Base-by-base conservation (phyloP, 2,113 vertebrate species). In the Rhinogobius similis region DNA sequence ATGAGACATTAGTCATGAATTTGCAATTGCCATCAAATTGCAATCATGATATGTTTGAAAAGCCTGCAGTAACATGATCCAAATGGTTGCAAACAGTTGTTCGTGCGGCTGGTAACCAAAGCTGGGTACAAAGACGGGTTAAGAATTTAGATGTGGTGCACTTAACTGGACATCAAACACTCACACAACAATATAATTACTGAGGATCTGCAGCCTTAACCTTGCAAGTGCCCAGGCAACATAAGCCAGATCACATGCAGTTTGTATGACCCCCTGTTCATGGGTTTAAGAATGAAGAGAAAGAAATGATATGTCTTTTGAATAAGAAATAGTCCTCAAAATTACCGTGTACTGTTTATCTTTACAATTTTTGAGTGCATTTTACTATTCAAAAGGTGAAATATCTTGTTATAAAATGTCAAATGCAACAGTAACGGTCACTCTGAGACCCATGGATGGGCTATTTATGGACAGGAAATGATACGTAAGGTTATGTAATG, bases 121-220 rank as follows among this genome's bases (percentile, higher is more conserved):
- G 18, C 58, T 36, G 29, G 55, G 58, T 36, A 56, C 53, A 61
- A 58, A 61, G 18, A 36, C 8, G 2, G 36, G 58, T 61, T 61
- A 61, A 61, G 58, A 61, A 61, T 61, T 61, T 36, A 61, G 58
- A 61, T 61, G 58, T 32, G 58, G 29, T 36, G 18, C 58, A n/a
- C 29, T 61, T 36, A 38, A 61, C 5, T 9, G 20, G 58, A 38
- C 58, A 36, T 61, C 58, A 38, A 61, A 61, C 58, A 36, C 58
- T 61, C 58, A n/a, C 58, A 32, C 29, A 38, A 21, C 58, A 61
- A 32, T 11, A 61, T 61, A 61, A 61, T 61, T 61, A 61, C 58
- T 61, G 27, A 38, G 29, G 58, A 21, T 61, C 18, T 61, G 9
- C 16, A 38, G 32, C 58, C 58, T 61, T 36, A 32, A 61, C 58